Evolutionary conservation across 2,113 vertebrate genomes (phyloP), one percentile per base, ranked within the genome.

Genomic region (Coregonus clupeaformis): DNA sequence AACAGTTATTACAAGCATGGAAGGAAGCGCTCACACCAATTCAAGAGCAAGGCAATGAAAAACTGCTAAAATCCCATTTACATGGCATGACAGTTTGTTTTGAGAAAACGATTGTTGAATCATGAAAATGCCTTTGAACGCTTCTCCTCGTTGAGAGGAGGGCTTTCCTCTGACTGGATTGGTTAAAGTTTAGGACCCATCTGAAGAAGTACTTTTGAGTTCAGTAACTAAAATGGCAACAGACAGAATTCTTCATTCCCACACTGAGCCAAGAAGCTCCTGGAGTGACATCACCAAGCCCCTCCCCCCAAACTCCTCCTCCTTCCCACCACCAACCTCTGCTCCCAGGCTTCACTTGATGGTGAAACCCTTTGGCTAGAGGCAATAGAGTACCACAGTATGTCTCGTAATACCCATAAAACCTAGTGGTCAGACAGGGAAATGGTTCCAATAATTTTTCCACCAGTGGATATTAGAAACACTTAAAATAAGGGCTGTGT

Each of bases 1-100:
- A 71, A 77, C 67, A 79, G 49, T 69, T 78, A 85, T 82, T 80
- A 84, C 82, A 84, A 82, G 83, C 84, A 70, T 68, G 65, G 77
- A 64, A 81, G 25, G 73, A 69, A 60, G 74, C 66, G 24, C 11
- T 62, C n/a, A 62, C 67, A 13, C 9, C 42, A 22, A 65, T 65
- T 29, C 63, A 65, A 65, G 9, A 65, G 14, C n/a, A 68, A 47
- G 16, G 42, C 67, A 47, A 36, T 65, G 63, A 13, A 29, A 75
- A 55, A 64, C 47, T n/a, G 66, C 24, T 36, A 1, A 4, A 45
- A 72, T 14, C 32, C 55, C 30, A 75, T 49, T 59, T 62, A 22
- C 7, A 74, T 59, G 22, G 68, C 79, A 76, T 57, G 14, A 14
- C 65, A 30, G 6, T 45, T 62, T 71, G 13, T 55, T 29, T 20